Conservation (phyloP, 2,797 vertebrate species). For the Myotis vivesi region DNA sequence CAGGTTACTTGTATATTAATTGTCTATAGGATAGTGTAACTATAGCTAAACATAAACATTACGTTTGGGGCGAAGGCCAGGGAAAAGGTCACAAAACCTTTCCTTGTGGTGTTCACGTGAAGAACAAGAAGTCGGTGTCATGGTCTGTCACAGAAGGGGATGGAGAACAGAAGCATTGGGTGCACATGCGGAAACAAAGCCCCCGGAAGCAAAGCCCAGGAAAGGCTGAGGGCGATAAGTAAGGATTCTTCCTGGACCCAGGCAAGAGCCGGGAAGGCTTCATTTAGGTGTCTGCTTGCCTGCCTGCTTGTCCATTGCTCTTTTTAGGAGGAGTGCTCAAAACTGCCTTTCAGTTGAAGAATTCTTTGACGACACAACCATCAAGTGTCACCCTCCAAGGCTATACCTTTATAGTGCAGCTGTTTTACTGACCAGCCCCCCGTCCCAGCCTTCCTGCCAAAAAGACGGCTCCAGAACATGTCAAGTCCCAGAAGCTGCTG, state of each 20-base stretch:
- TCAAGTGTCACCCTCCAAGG: conserved; percentile 41
- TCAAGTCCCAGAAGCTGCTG: not conserved
- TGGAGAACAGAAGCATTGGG: not conserved
- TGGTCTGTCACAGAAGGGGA: not conserved
- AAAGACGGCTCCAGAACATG: conserved; percentile 34
- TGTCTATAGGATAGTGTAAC: not conserved
- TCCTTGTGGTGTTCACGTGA: not conserved
- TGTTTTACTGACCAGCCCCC: not conserved
- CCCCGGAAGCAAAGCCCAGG: not conserved
- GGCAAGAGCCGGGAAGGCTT: conserved; percentile 3
- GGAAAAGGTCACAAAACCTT: not conserved
- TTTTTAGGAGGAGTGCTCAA: conserved; percentile 8
- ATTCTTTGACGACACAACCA: conserved; percentile 24
- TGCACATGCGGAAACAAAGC: conserved; percentile 28
- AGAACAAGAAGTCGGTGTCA: not conserved
- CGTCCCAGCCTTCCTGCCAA: not conserved
- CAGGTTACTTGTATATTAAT: not conserved
- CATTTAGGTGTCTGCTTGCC: not conserved
- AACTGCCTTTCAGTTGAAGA: conserved; percentile 53
- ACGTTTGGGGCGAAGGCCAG: not conserved
- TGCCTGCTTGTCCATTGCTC: not conserved
- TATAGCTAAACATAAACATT: not conserved
- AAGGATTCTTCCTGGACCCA: not conserved
- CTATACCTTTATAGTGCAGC: not conserved
- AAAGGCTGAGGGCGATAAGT: not conserved